phyloP scores from a whole-genome alignment of 2,113 vertebrate species.

The Petromus typicus region DNA sequence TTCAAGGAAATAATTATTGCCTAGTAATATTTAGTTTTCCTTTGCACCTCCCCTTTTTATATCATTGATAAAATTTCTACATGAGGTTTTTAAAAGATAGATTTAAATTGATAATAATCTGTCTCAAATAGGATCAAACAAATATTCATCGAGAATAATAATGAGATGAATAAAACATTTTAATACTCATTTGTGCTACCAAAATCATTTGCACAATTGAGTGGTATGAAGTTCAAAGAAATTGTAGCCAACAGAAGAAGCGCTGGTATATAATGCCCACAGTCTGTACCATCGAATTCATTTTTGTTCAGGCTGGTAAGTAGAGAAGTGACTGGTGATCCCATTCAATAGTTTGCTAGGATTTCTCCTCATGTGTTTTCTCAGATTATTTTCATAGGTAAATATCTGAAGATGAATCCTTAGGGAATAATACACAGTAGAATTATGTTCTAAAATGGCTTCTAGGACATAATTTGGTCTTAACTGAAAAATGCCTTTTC shows the following conservation, averaged over 20 bases:
- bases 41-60: neutral
- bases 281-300: neutral
- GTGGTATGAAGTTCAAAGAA: neutral
- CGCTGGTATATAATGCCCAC: neutral
- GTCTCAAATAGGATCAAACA: neutral
- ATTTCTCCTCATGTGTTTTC: slow-evolving; percentile 16
- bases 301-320: neutral
- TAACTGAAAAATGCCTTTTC: slow-evolving; percentile 35
- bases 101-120: neutral
- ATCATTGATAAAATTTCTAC: neutral
- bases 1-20: neutral
- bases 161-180: neutral
- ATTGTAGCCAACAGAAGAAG: neutral
- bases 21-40: neutral
- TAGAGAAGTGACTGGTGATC: neutral
- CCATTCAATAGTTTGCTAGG: neutral
- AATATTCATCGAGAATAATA: neutral
- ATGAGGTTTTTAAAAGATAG: neutral
- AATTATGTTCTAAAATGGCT: neutral
- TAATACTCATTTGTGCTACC: neutral
- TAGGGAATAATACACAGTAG: neutral
- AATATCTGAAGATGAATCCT: slow-evolving; percentile 20
- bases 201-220: neutral
- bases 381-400: slow-evolving; percentile 26
- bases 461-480: neutral